Base-by-base conservation (phyloP, 2,113 vertebrate genomes). In the Nettapus auritus region DNA sequence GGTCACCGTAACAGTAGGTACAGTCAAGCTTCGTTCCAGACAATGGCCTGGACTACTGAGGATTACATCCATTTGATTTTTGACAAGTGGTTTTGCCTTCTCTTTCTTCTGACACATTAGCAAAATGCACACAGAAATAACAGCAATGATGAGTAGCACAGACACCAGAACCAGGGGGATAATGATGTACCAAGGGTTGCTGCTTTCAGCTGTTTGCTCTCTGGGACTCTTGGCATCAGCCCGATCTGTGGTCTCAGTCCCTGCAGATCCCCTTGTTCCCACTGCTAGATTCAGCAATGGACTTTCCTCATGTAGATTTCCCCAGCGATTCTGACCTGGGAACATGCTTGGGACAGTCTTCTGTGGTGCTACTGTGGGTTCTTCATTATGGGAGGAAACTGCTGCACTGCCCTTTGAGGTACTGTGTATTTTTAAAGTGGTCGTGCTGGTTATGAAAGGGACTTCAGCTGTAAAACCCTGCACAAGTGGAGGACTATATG, bases 1-100 rank as follows among this genome's bases (percentile, higher is more conserved):
- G 20, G 98, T 99, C 93, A 99, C 98, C 4, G 97, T 99, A 79
- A 99, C 99, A 0, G 94, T 93, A 34, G 99, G 98, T 74, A 98
- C 83, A 4, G 98, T 84, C 59, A 96, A 33, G 79, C 98, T 98
- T 82, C 95, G 95, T 88, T 99, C 98, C 26, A 96, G 56, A 60
- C 92, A 96, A 13, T 8, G 73, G 88, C 95, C 94, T 46, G 94
- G 90, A n/a, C 83, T 94, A 56, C 83, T 96, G 38, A 88, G 77
- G 10, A 83, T 80, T 42, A 82, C 8, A 31, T 56, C 53, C 56
- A 38, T 52, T 62, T 97, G 93, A 76, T 96, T 78, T 95, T 93
- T 82, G 20, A 97, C 60, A 3, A 93, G 73, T 3, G 79, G 60
- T 42, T 96, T 98, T 87, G 96, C 92, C 88, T 98, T 99, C 87